These are phyloP conservation scores for Trichomalopsis sarcophagae DNA, from an alignment of 1,140 invertebrate species.

Conservation along the genomic window DNA sequence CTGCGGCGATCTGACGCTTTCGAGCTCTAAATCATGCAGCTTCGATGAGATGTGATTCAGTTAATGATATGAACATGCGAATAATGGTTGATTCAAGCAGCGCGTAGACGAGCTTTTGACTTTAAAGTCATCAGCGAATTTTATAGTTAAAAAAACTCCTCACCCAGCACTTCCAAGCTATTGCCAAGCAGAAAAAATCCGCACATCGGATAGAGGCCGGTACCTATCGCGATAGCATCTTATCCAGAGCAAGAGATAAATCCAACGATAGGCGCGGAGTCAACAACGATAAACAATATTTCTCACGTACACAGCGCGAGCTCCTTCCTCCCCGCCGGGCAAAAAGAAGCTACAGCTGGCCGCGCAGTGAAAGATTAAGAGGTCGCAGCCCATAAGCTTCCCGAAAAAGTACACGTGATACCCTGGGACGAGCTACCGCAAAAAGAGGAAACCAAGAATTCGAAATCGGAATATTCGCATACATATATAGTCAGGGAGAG, in stretches of 20 bases:
- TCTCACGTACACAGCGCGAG: not conserved
- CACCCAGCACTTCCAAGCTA: too few species aligned
- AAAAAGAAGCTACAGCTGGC: not conserved
- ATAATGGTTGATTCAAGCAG: too few species aligned
- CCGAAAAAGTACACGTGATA: constrained; percentile 12
- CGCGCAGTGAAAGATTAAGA: constrained; percentile 23
- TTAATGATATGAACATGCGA: too few species aligned
- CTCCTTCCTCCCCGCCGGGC: too few species aligned
- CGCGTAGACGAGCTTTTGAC: too few species aligned
- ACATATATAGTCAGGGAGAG: not conserved
- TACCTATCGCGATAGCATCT: not conserved
- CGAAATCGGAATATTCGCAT: not conserved
- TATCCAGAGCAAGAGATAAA: constrained; percentile 2
- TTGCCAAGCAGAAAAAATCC: not conserved
- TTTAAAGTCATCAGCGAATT: too few species aligned
- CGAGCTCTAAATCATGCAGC: too few species aligned
- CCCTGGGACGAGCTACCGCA: not conserved
- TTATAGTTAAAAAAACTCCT: too few species aligned
- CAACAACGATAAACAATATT: not conserved
- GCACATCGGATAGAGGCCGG: not conserved
- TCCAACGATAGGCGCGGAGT: not conserved
- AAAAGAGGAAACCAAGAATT: not conserved
- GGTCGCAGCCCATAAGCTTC: not conserved
- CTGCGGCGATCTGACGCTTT: too few species aligned
- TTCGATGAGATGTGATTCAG: too few species aligned